These are phyloP conservation scores for Zophobas morio DNA, from an alignment of 1,140 invertebrate species.

Conservation along the genomic window DNA sequence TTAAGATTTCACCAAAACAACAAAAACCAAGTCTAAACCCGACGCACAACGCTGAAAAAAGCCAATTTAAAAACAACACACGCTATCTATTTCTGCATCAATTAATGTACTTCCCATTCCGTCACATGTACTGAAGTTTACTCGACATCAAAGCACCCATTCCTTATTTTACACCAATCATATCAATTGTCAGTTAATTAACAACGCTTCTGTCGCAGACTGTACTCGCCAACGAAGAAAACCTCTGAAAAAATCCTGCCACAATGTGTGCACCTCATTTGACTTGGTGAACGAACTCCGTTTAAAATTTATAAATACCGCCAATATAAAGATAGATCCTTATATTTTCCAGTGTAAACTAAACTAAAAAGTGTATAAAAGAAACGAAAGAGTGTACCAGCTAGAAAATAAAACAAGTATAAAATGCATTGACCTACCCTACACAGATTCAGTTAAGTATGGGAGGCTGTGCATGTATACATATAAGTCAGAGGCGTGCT, in stretches of 20 bases:
- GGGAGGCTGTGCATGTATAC: conserved; percentile 67
- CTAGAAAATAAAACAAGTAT: conserved; percentile 67
- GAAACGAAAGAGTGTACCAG: conserved; percentile 56
- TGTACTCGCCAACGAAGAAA: not conserved
- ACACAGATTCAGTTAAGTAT: conserved; percentile 67
- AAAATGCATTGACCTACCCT: conserved; percentile 68
- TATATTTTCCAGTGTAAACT: conserved; percentile 63
- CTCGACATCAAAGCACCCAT: no score
- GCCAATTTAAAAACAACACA: no score
- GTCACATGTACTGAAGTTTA: no score
- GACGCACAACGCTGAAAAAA: no score
- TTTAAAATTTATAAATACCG: conserved; percentile 55
- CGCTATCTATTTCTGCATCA: no score
- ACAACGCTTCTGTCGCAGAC: conserved; percentile 2
- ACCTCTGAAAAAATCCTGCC: conserved; percentile 13
- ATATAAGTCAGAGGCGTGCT: conserved; percentile 63
- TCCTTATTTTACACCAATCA: no score
- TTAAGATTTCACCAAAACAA: no score
- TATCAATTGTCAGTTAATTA: not conserved
- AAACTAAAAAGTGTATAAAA: conserved; percentile 50
- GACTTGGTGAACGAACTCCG: conserved; percentile 42
- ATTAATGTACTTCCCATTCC: no score
- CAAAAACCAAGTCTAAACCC: no score
- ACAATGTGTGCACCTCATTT: conserved; percentile 19
- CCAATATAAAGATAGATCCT: conserved; percentile 63